phyloP scores from a whole-genome alignment of 2,113 vertebrate species.

The Poecile atricapillus region DNA sequence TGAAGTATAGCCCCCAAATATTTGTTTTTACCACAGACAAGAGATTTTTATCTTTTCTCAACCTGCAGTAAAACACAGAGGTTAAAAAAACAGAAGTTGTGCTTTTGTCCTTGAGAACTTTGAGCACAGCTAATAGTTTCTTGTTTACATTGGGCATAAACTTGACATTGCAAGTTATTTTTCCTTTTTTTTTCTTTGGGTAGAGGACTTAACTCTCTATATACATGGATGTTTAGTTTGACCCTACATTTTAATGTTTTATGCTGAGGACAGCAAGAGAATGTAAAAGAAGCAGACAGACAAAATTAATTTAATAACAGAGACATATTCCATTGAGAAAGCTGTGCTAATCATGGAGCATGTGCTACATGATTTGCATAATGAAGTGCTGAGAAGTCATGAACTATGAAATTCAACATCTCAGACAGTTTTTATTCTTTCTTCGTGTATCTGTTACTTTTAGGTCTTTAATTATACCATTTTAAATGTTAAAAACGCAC shows the following conservation, averaged over 20 bases:
- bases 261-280: not conserved
- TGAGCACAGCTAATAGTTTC: not conserved
- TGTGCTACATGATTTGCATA: not conserved
- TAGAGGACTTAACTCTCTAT: not conserved
- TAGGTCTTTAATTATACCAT: not conserved
- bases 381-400: slow-evolving; percentile 21
- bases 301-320: slow-evolving; percentile 9
- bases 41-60: slow-evolving; percentile 21
- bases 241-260: not conserved
- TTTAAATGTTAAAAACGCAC: not conserved
- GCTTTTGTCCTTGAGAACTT: slow-evolving; percentile 36
- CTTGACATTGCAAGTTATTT: not conserved
- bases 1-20: not conserved
- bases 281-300: not conserved
- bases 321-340: not conserved
- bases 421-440: not conserved
- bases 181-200: not conserved
- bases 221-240: not conserved
- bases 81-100: not conserved
- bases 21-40: not conserved
- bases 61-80: not conserved
- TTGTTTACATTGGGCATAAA: not conserved
- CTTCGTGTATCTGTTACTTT: not conserved
- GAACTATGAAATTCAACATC: slow-evolving; percentile 3
- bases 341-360: not conserved